Conservation (phyloP, 64 coral and sea anemone genomes). For the Hydrozoanthus tunicans region DNA sequence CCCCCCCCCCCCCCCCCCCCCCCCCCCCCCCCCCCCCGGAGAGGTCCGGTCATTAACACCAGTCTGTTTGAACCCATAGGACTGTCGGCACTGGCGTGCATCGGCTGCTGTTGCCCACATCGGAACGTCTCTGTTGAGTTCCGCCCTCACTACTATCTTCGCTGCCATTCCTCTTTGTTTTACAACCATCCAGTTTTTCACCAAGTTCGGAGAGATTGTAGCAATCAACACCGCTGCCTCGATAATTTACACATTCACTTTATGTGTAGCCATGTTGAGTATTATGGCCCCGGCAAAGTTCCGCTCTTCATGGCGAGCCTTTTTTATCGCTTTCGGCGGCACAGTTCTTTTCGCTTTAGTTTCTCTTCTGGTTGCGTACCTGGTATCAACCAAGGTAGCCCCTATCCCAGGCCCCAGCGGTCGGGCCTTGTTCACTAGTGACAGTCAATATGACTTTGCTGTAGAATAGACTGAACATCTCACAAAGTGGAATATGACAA, state of each 20-base stretch:
- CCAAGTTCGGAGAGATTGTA: slow-evolving; percentile 96
- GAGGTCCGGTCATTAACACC: no score
- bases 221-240: slow-evolving; percentile 93
- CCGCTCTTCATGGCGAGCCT: slow-evolving; percentile 26
- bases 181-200: slow-evolving; percentile 82
- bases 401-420: slow-evolving; percentile 80
- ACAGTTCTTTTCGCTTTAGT: slow-evolving; percentile 38
- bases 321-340: slow-evolving; percentile 31
- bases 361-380: slow-evolving; percentile 45
- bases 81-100: slow-evolving; percentile 74
- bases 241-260: slow-evolving; percentile 81
- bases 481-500: no score
- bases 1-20: no score
- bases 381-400: slow-evolving; percentile 48
- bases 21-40: no score
- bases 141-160: slow-evolving; percentile 86
- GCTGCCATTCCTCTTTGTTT: slow-evolving; percentile 90
- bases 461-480: background rate
- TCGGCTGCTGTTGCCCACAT: slow-evolving; percentile 90
- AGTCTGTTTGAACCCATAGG: slow-evolving; percentile 38
- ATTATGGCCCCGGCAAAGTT: slow-evolving; percentile 77
- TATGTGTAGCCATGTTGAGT: slow-evolving; percentile 81
- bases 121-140: slow-evolving; percentile 92
- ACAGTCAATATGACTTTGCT: background rate
- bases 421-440: slow-evolving; percentile 56